Conservation (phyloP, 1,140 invertebrate species). For the Drosophila rufa region DNA sequence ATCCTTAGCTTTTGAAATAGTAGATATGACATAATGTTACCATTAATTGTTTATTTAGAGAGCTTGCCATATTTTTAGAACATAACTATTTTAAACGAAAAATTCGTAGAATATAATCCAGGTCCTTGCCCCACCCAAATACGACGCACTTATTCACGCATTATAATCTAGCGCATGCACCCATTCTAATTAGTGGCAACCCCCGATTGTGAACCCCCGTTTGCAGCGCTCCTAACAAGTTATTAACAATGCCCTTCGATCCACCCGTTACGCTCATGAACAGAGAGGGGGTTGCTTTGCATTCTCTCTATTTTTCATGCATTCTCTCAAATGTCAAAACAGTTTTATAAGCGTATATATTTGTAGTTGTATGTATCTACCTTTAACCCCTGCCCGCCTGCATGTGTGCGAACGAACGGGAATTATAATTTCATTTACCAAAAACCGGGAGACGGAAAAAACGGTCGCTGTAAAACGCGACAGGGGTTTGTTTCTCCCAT, state of each 20-base stretch:
- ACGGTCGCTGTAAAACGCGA: conserved; percentile 30
- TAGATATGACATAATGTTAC: no score
- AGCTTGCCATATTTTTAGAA: no score
- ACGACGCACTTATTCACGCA: conserved; percentile 43
- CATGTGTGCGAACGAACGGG: conserved; percentile 30
- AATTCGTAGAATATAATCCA: neutral
- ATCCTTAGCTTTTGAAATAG: no score
- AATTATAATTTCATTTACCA: conserved; percentile 80
- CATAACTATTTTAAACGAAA: neutral
- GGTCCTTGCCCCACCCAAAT: conserved; percentile 11
- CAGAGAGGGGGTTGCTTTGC: conserved; percentile 62
- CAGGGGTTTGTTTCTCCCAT: conserved; percentile 69
- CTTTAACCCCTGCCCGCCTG: conserved; percentile 36
- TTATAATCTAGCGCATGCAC: conserved; percentile 67
- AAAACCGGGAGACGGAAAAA: conserved; percentile 41
- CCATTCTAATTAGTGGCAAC: conserved; percentile 80
- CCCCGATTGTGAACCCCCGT: conserved; percentile 27
- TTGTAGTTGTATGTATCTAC: conserved; percentile 44
- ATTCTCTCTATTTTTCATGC: conserved; percentile 48
- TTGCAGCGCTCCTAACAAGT: conserved; percentile 24
- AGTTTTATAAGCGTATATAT: conserved; percentile 53
- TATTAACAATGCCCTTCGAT: conserved; percentile 33
- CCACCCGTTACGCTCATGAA: conserved; percentile 63
- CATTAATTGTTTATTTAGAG: no score
- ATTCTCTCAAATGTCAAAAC: conserved; percentile 82